Conservation (phyloP, 2,888 invertebrate genomes). For the Tridacna gigas region DNA sequence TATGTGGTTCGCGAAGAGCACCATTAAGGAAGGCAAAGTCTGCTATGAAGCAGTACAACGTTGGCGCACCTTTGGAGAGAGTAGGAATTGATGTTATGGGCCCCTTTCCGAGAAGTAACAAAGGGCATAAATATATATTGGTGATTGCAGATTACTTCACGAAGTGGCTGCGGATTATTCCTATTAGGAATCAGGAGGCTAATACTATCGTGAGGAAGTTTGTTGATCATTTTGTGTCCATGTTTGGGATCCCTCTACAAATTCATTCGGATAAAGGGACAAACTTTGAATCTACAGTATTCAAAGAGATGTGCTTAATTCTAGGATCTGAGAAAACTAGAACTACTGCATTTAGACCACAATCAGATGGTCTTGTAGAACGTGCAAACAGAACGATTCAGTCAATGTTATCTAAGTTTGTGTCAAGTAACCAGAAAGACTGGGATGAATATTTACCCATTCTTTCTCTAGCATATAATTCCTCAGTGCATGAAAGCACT, state of each 20-base stretch:
- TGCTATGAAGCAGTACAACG: constrained; percentile 34
- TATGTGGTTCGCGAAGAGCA: constrained; percentile 32
- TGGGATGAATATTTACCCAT: constrained; percentile 30
- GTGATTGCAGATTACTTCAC: constrained; percentile 3
- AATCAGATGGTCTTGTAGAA: constrained; percentile 18
- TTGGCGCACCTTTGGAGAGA: constrained; percentile 47
- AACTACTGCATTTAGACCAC: constrained; percentile 15
- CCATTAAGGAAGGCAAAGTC: constrained; percentile 34
- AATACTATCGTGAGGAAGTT: background rate
- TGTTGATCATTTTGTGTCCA: background rate
- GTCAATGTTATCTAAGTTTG: constrained; percentile 35
- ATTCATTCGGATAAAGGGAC: constrained; percentile 22
- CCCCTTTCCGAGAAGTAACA: background rate
- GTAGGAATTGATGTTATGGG: constrained; percentile 8
- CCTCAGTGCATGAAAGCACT: constrained; percentile 6
- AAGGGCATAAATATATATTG: background rate
- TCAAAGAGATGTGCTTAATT: constrained; percentile 10
- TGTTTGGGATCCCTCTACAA: constrained; percentile 15
- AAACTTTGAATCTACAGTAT: constrained; percentile 4
- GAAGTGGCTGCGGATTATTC: background rate
- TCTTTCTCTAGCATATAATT: constrained; percentile 2
- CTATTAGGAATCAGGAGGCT: background rate
- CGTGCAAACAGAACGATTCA: constrained; percentile 26
- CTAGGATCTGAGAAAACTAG: constrained; percentile 13
- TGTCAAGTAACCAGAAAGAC: constrained; percentile 26